Evolutionary conservation across 92 coral and sea anemone species (phyloP).

Genomic region (Pocillopora meandrina): DNA sequence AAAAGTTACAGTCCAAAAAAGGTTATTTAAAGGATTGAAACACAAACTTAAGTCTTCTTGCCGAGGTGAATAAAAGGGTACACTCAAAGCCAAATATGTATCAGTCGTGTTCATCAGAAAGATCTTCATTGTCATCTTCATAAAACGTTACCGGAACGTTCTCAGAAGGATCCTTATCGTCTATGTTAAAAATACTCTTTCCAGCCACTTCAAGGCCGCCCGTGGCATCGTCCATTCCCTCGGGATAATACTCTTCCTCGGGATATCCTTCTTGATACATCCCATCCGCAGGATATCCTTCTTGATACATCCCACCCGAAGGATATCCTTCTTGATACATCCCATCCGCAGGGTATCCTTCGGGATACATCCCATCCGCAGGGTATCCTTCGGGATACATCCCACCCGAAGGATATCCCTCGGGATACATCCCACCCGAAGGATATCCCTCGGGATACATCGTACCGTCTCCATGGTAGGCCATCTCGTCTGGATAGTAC

Average conservation of each 20-base stretch:
- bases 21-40: no score
- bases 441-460: constrained; percentile 6
- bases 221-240: neutral
- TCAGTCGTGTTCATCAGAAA: constrained; percentile 1
- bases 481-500: constrained; percentile 9
- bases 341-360: neutral
- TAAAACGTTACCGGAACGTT: constrained; percentile 24
- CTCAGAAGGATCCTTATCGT: neutral
- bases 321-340: neutral
- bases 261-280: constrained; percentile 9
- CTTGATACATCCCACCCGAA: neutral
- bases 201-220: neutral
- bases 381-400: neutral
- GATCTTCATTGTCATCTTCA: constrained; percentile 13
- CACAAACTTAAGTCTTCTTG: no score
- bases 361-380: neutral
- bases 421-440: neutral
- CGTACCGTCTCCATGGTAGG: neutral
- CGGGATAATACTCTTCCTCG: constrained; percentile 2
- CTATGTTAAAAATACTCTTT: neutral
- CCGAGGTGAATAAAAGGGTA: neutral
- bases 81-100: neutral
- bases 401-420: neutral
- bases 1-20: no score
- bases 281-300: constrained; percentile 1